These are phyloP conservation scores for Erebia ligea DNA, from an alignment of 2,888 invertebrate species.

Conservation along the genomic window DNA sequence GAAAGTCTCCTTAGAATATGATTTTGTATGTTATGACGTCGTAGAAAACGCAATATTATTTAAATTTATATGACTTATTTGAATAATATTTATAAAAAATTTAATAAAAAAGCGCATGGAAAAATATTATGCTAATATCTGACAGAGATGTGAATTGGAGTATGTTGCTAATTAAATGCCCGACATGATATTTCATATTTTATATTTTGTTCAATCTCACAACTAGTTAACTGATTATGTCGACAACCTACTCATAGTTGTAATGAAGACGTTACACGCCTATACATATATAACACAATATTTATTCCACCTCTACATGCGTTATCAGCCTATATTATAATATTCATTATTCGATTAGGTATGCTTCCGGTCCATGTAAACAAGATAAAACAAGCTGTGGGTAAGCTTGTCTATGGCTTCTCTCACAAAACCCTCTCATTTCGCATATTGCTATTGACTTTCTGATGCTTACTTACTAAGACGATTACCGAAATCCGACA, in stretches of 20 bases:
- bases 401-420: too few relatives aligned
- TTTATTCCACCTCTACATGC: slow-evolving; percentile 1
- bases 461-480: too few relatives aligned
- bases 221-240: slow-evolving; percentile 10
- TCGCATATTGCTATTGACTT: too few relatives aligned
- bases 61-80: slow-evolving; percentile 21
- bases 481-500: too few relatives aligned
- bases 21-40: slow-evolving; percentile 16
- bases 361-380: slow-evolving; percentile 37
- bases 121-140: slow-evolving; percentile 16
- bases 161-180: slow-evolving; percentile 13
- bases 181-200: slow-evolving; percentile 13
- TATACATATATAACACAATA: not conserved
- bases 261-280: not conserved
- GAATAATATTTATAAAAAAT: slow-evolving; percentile 4
- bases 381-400: not conserved
- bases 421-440: too few relatives aligned
- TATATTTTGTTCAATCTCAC: not conserved
- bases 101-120: not conserved
- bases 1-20: slow-evolving; percentile 34
- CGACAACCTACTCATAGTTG: slow-evolving; percentile 2
- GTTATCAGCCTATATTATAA: slow-evolving; percentile 31
- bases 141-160: slow-evolving; percentile 1
- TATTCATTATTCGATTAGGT: slow-evolving; percentile 29
- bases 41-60: slow-evolving; percentile 22